Evolutionary conservation across 2,888 invertebrate genomes (phyloP).

Genomic region (Clitarchus hookeri): DNA sequence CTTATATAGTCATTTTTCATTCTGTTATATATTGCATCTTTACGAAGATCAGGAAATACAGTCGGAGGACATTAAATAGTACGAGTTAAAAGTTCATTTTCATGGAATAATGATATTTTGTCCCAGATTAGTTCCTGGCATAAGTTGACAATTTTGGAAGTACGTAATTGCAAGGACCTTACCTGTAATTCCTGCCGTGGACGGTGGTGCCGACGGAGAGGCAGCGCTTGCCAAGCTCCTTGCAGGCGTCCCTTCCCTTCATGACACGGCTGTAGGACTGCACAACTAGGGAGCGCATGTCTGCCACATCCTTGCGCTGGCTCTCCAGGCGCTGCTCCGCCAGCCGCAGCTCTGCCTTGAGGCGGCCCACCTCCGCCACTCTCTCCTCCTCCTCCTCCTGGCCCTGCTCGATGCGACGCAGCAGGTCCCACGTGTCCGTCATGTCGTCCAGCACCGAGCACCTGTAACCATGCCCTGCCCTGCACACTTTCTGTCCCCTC

Average conservation of each 20-base stretch:
- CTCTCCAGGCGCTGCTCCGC: neutral
- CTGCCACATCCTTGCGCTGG: neutral
- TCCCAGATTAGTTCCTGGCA: no score
- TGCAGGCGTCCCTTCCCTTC: neutral
- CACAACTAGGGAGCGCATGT: neutral
- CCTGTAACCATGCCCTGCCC: neutral
- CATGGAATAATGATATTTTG: no score
- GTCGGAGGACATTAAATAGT: no score
- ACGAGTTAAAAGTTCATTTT: no score
- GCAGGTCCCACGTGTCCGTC: neutral
- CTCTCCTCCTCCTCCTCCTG: neutral
- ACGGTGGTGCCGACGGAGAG: neutral
- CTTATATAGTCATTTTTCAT: no score
- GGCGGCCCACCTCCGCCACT: neutral
- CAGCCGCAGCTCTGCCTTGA: neutral
- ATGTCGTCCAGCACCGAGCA: neutral
- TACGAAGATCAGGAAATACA: no score
- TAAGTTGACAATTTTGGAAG: no score
- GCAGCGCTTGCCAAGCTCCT: neutral
- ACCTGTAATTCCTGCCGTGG: neutral
- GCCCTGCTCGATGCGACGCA: neutral
- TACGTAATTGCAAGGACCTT: no score
- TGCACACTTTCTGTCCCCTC: neutral
- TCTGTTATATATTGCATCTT: no score
- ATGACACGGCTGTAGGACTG: neutral